phyloP scores from a whole-genome alignment of 2,797 vertebrate genomes.

The Pachyuromys duprasi region DNA sequence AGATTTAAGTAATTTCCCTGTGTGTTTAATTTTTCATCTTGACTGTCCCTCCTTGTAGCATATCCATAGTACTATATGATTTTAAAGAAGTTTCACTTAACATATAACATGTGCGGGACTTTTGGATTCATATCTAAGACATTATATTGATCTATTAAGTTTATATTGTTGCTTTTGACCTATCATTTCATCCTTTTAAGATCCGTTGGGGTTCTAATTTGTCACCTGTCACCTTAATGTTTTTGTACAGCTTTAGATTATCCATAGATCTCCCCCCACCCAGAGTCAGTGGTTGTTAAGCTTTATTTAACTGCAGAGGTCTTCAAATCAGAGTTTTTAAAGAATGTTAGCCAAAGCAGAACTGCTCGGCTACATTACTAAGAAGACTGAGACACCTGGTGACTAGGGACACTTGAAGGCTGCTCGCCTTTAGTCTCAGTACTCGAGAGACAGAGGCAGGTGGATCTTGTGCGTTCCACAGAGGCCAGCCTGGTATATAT shows the following conservation, averaged over 20 bases:
- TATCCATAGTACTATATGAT: not conserved
- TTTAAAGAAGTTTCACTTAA: constrained; percentile 27
- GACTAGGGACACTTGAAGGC: not conserved
- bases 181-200: constrained; percentile 52
- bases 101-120: not conserved
- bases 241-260: constrained; percentile 54
- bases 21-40: constrained; percentile 47
- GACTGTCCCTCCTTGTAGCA: constrained; percentile 10
- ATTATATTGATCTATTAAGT: constrained; percentile 65
- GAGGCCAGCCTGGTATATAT: not conserved
- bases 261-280: constrained; percentile 40
- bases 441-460: not conserved
- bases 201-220: constrained; percentile 55
- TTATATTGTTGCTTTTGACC: constrained; percentile 55
- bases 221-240: constrained; percentile 56
- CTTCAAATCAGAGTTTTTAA: constrained; percentile 61
- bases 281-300: constrained; percentile 46
- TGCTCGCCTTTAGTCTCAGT: not conserved
- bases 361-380: not conserved
- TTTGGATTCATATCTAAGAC: constrained; percentile 52
- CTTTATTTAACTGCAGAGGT: constrained; percentile 35
- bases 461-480: too few relatives aligned
- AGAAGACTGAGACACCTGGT: constrained; percentile 30
- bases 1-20: constrained; percentile 15
- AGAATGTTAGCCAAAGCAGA: constrained; percentile 45